phyloP scores from a whole-genome alignment of 2,888 invertebrate species.

The Macrosoma leucophasiata region DNA sequence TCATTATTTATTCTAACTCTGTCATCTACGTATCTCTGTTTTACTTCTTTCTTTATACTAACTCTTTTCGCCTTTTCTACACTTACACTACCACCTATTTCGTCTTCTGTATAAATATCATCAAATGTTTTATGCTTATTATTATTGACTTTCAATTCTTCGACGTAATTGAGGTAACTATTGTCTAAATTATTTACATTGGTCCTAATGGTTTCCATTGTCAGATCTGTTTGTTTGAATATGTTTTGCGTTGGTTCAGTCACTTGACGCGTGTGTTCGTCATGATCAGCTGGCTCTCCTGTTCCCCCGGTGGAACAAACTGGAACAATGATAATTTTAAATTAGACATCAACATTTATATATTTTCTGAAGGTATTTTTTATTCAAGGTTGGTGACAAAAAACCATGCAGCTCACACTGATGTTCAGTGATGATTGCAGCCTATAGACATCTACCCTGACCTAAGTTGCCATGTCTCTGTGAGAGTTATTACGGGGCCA shows the following conservation, averaged over 20 bases:
- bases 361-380: slow-evolving; percentile 1
- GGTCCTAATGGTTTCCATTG: slow-evolving; percentile 32
- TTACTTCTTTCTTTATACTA: too few species aligned
- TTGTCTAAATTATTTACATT: slow-evolving; percentile 27
- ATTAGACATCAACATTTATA: neutral
- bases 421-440: too few species aligned
- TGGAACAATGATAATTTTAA: slow-evolving; percentile 40
- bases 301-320: slow-evolving; percentile 48
- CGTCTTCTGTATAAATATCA: slow-evolving; percentile 34
- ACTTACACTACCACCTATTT: too few species aligned
- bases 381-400: too few species aligned
- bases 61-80: too few species aligned
- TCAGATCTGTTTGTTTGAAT: slow-evolving; percentile 20
- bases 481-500: too few species aligned
- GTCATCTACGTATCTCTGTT: slow-evolving; percentile 21
- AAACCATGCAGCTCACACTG: too few species aligned
- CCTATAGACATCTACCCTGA: too few species aligned
- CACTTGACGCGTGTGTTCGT: slow-evolving; percentile 24
- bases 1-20: slow-evolving; percentile 18
- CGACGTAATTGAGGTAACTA: slow-evolving; percentile 20
- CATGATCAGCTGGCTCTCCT: slow-evolving; percentile 50
- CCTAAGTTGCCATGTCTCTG: too few species aligned
- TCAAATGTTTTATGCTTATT: slow-evolving; percentile 26
- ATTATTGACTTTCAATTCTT: slow-evolving; percentile 19
- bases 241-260: slow-evolving; percentile 34